A percentile compares a stretch with the other conserved stretches of the same genome.
These are phyloP conservation scores for Ceratotherium simum DNA, from an alignment of 2,113 vertebrate species.

Conservation along the genomic window DNA sequence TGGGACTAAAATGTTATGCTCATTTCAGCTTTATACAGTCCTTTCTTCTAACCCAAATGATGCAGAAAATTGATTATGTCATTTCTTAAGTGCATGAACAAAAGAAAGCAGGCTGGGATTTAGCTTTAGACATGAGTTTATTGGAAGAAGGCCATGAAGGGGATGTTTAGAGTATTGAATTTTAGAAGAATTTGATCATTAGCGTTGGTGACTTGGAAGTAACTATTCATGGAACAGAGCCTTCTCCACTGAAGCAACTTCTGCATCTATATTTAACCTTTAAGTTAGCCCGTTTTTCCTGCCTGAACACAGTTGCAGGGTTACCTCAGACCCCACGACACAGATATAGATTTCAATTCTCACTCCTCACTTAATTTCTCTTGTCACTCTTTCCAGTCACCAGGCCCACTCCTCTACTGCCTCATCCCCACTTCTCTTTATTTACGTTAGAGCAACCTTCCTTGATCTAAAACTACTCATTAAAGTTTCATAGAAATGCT, in stretches of 20 bases:
- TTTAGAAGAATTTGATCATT: neutral
- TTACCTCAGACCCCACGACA: neutral
- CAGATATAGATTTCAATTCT: neutral
- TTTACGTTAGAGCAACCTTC: neutral
- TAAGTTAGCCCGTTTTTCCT: neutral
- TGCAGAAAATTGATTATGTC: conserved; percentile 54
- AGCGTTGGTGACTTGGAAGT: neutral
- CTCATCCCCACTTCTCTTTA: neutral
- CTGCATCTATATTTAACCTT: neutral
- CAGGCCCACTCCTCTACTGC: neutral
- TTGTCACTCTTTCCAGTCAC: neutral
- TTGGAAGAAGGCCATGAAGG: neutral
- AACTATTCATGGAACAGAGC: neutral
- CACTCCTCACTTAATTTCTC: neutral
- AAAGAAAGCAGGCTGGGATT: conserved; percentile 48
- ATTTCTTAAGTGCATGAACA: conserved; percentile 45
- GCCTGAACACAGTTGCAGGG: neutral
- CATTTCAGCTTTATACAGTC: neutral
- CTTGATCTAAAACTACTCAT: neutral
- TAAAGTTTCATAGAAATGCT: conserved; percentile 1
- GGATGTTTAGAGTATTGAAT: neutral
- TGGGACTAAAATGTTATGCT: neutral
- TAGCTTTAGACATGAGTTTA: conserved; percentile 22
- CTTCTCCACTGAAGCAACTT: neutral
- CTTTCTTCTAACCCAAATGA: conserved; percentile 55